phyloP scores from a whole-genome alignment of 2,797 vertebrate genomes.

The Premnoplex brunnescens region DNA sequence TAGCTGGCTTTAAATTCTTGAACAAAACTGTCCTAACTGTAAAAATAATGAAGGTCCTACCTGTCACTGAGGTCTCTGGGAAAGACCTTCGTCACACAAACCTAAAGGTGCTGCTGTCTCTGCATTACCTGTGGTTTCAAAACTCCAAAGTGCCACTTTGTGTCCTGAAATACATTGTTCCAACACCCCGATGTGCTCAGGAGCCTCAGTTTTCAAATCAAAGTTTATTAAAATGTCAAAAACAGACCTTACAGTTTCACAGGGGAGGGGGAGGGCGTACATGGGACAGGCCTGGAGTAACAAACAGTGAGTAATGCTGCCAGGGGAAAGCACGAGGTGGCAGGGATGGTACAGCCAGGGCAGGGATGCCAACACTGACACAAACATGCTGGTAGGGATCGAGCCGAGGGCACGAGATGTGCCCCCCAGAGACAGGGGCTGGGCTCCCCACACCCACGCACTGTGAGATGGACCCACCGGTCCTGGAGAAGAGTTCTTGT shows the following conservation, averaged over 20 bases:
- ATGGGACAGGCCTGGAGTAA: slow-evolving; percentile 54
- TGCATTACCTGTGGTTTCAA: neutral
- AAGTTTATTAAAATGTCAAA: slow-evolving; percentile 78
- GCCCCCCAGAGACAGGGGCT: neutral
- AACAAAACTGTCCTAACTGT: neutral
- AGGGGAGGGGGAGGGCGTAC: slow-evolving; percentile 6
- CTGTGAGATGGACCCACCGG: neutral
- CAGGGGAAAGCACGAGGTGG: slow-evolving; percentile 15
- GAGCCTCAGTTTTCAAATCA: slow-evolving; percentile 50
- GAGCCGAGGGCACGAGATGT: neutral
- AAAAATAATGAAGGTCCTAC: neutral
- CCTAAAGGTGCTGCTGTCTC: neutral
- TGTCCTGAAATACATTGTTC: neutral
- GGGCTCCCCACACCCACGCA: neutral
- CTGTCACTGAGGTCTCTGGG: neutral
- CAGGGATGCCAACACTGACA: neutral
- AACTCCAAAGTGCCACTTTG: accelerated
- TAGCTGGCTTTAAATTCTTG: neutral
- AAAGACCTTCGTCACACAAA: accelerated
- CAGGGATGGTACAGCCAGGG: neutral
- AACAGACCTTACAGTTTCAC: slow-evolving; percentile 67
- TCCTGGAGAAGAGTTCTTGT: accelerated
- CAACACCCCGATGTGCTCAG: neutral
- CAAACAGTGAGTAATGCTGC: slow-evolving; percentile 24
- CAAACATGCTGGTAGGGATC: neutral